Percentiles rank a stretch among this genome's conserved stretches.
Conservation (phyloP, 1,140 invertebrate genomes). For the Papilio glaucus region DNA sequence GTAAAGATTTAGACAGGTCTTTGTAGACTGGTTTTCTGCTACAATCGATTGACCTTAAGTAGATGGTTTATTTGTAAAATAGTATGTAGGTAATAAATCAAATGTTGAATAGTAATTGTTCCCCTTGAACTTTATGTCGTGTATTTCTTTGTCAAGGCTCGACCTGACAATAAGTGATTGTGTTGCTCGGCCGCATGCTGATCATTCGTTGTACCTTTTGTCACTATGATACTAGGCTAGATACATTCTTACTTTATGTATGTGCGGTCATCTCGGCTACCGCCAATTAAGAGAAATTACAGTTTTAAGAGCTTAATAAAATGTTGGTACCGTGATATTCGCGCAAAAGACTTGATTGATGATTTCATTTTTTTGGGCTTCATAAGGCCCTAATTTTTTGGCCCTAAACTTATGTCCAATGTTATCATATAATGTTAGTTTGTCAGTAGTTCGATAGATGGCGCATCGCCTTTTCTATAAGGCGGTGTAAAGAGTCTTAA, state of each 20-base stretch:
- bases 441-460: too few relatives aligned
- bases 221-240: background rate
- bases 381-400: too few relatives aligned
- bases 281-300: too few relatives aligned
- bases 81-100: background rate
- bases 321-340: too few relatives aligned
- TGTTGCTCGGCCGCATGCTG: slow-evolving; percentile 2
- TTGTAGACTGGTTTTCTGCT: background rate
- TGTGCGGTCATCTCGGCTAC: background rate
- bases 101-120: slow-evolving; percentile 2
- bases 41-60: background rate
- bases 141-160: slow-evolving; percentile 8
- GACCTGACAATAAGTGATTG: slow-evolving; percentile 20
- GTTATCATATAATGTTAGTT: too few relatives aligned
- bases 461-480: too few relatives aligned
- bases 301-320: too few relatives aligned
- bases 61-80: background rate
- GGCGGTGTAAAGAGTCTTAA: too few relatives aligned
- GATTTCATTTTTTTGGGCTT: too few relatives aligned
- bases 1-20: background rate
- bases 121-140: background rate
- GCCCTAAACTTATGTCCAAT: too few relatives aligned
- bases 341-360: too few relatives aligned
- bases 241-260: background rate
- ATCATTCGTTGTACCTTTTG: background rate